phyloP scores from a whole-genome alignment of 2,888 invertebrate species.

The Drosophila merina region DNA sequence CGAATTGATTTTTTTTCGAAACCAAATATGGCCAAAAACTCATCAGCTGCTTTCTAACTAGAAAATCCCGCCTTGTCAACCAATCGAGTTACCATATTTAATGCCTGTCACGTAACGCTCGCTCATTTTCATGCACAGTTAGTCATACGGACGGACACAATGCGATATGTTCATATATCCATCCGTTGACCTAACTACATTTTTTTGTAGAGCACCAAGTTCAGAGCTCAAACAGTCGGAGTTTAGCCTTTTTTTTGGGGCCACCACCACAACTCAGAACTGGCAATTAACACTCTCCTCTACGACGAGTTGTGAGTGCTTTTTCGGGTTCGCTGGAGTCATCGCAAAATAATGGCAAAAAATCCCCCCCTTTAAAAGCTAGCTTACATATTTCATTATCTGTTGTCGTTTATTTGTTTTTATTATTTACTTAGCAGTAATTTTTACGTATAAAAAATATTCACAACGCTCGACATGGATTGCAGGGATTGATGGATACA shows the following conservation, averaged over 20 bases:
- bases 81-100: constrained; percentile 33
- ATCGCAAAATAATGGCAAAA: constrained; percentile 6
- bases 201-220: constrained; percentile 28
- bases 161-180: constrained; percentile 14
- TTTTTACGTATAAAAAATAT: constrained; percentile 36
- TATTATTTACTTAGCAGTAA: constrained; percentile 45
- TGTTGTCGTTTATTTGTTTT: constrained; percentile 31
- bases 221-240: constrained; percentile 3
- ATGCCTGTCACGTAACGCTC: constrained; percentile 71
- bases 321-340: constrained; percentile 30
- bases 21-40: constrained; percentile 70
- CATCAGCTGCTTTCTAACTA: constrained; percentile 69
- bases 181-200: constrained; percentile 29
- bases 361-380: constrained; percentile 12
- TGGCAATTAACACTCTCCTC: constrained; percentile 49
- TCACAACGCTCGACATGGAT: constrained; percentile 38
- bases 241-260: constrained; percentile 14
- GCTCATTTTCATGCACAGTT: constrained; percentile 72
- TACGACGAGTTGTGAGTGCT: constrained; percentile 15
- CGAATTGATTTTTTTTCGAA: constrained; percentile 29
- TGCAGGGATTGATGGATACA: constrained; percentile 25
- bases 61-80: constrained; percentile 4
- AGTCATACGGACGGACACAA: constrained; percentile 54
- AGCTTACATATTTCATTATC: constrained; percentile 33
- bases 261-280: constrained; percentile 7